A percentile compares a stretch with the other conserved stretches of the same genome.
phyloP scores from a whole-genome alignment of 2,113 vertebrate genomes.

The Dicaeum eximium region DNA sequence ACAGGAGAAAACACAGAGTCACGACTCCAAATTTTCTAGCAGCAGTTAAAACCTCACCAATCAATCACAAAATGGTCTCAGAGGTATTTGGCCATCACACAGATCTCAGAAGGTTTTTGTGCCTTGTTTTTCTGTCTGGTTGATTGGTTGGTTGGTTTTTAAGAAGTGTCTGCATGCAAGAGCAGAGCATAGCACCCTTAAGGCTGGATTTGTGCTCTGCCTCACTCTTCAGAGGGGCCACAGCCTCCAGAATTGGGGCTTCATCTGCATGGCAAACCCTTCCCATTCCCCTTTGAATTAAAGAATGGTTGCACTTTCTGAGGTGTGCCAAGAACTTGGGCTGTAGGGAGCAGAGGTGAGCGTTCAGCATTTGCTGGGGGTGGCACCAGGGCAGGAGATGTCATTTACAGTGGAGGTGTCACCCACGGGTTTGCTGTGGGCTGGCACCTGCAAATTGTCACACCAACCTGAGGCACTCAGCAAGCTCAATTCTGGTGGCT shows the following conservation, averaged over 20 bases:
- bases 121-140: background rate
- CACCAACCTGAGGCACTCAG: background rate
- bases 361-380: accelerated
- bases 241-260: background rate
- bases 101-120: background rate
- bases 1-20: background rate
- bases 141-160: background rate
- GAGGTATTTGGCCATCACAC: background rate
- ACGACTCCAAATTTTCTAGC: background rate
- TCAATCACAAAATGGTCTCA: background rate
- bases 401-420: background rate
- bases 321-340: too few species aligned
- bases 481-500: background rate
- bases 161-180: background rate
- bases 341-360: background rate
- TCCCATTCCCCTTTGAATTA: background rate
- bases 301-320: background rate
- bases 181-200: background rate
- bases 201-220: background rate
- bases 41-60: background rate
- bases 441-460: background rate
- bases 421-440: background rate
- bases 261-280: background rate
- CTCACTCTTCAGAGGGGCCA: background rate
- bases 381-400: background rate